Evolutionary conservation across 2,113 vertebrate species (phyloP).

Genomic region (Callionymus lyra): DNA sequence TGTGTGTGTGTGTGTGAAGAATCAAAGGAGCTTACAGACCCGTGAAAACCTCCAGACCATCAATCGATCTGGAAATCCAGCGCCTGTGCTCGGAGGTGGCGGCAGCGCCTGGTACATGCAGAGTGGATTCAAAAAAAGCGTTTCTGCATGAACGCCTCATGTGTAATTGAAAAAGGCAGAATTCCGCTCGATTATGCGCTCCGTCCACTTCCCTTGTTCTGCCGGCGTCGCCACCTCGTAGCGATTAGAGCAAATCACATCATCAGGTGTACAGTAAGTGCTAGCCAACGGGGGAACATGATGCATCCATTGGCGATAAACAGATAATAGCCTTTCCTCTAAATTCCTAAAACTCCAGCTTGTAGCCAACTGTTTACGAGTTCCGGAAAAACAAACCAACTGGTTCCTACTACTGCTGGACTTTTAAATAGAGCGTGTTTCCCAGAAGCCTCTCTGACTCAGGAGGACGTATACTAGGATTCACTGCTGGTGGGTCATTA

Average conservation of each 20-base stretch:
- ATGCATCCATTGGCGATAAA: conserved; percentile 56
- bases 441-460: conserved; percentile 59
- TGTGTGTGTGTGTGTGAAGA: conserved; percentile 20
- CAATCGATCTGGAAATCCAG: conserved; percentile 7
- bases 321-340: conserved; percentile 60
- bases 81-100: not conserved
- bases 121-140: conserved; percentile 1
- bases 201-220: not conserved
- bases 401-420: conserved; percentile 35
- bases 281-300: conserved; percentile 51
- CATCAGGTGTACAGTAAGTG: conserved; percentile 52
- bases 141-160: not conserved
- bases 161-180: conserved; percentile 1
- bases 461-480: conserved; percentile 36
- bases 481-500: conserved; percentile 51
- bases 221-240: conserved; percentile 12
- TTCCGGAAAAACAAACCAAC: conserved; percentile 29
- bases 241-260: conserved; percentile 47
- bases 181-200: conserved; percentile 2
- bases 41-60: conserved; percentile 5
- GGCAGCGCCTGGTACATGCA: conserved; percentile 1
- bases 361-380: conserved; percentile 50
- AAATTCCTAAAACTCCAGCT: conserved; percentile 44
- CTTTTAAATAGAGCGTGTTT: conserved; percentile 49
- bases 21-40: conserved; percentile 10